Percentiles rank a stretch among this genome's conserved stretches.
phyloP scores from a whole-genome alignment of 2,797 vertebrate genomes.

The Tachyglossus aculeatus region DNA sequence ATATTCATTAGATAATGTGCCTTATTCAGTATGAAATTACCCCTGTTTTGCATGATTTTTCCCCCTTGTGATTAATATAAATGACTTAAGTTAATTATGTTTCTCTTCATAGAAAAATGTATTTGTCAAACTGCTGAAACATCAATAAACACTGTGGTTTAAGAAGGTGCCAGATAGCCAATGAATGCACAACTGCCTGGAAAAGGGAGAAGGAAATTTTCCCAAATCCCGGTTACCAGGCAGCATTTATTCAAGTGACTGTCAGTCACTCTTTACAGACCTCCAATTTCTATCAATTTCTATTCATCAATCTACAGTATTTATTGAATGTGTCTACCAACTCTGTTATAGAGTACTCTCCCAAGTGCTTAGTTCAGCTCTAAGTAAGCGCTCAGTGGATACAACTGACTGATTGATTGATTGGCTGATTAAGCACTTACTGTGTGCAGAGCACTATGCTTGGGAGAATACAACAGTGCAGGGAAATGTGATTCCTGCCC shows the following conservation, averaged over 20 bases:
- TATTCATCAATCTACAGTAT: not conserved
- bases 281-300: not conserved
- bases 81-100: constrained; percentile 77
- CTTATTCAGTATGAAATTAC: constrained; percentile 72
- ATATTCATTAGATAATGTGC: constrained; percentile 69
- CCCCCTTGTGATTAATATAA: constrained; percentile 78
- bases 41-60: constrained; percentile 65
- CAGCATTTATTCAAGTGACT: not conserved
- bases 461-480: no score
- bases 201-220: fast-evolving
- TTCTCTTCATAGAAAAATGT: constrained; percentile 73
- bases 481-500: no score
- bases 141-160: constrained; percentile 62
- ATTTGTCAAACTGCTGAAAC: constrained; percentile 71
- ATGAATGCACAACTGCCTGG: constrained; percentile 13
- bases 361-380: no score
- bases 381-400: no score
- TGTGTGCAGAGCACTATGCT: no score
- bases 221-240: constrained; percentile 28
- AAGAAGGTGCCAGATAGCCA: constrained; percentile 28
- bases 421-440: no score
- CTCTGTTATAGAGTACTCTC: no score
- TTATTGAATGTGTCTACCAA: not conserved
- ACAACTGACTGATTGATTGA: no score
- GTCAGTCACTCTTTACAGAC: not conserved